Conservation (phyloP, 2,113 vertebrate species). For the Peromyscus polionotus region DNA sequence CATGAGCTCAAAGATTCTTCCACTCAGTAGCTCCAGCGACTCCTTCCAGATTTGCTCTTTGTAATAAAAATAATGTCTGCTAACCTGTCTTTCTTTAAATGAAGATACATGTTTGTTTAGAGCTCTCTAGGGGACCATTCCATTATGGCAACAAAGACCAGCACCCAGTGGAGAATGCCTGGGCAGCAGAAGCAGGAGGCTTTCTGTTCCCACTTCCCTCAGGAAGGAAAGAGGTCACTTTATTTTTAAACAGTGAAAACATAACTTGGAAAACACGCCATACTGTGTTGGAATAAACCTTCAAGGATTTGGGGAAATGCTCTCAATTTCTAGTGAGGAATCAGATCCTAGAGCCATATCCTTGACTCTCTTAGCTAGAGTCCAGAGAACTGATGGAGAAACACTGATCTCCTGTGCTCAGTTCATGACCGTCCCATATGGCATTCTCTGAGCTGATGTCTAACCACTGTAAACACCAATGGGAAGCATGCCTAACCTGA, state of each 20-base stretch:
- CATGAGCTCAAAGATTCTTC: background rate
- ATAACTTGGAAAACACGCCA: background rate
- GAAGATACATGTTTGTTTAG: background rate
- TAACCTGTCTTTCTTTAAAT: background rate
- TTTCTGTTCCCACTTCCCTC: background rate
- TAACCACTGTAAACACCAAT: background rate
- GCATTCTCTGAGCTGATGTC: background rate
- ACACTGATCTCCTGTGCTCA: background rate
- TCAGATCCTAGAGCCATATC: background rate
- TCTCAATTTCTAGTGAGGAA: conserved; percentile 37
- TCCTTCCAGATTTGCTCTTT: background rate
- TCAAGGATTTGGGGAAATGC: background rate
- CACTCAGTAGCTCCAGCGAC: background rate
- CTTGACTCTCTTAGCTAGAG: background rate
- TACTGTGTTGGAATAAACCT: conserved; percentile 6
- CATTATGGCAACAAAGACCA: too few relatives aligned
- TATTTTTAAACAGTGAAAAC: conserved; percentile 40
- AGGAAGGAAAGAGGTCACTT: background rate
- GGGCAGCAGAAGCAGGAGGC: background rate
- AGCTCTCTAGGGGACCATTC: background rate
- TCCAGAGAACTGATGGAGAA: background rate
- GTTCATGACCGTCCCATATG: background rate
- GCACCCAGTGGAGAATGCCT: background rate
- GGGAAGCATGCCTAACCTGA: background rate
- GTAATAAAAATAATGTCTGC: background rate